Evolutionary conservation across 2,888 invertebrate genomes (phyloP).

Genomic region (Schrankia costaestrigalis): DNA sequence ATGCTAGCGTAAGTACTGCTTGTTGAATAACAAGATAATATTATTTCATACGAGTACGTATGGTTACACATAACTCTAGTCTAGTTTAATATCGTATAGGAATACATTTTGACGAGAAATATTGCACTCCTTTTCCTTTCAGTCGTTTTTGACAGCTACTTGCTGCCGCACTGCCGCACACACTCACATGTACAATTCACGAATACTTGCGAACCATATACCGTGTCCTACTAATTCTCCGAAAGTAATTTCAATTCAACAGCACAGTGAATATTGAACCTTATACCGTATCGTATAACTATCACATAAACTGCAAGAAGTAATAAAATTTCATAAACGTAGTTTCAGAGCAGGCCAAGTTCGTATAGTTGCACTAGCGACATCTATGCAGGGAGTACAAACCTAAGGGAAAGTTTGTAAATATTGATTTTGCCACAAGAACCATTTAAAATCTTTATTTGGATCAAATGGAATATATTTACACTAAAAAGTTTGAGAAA

Average conservation of each 20-base stretch:
- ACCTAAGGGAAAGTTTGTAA: conserved; percentile 10
- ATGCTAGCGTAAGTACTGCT: conserved; percentile 59
- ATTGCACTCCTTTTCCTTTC: conserved; percentile 47
- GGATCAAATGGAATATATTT: no score
- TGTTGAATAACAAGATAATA: conserved; percentile 61
- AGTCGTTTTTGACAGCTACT: conserved; percentile 65
- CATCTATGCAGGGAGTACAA: conserved; percentile 31
- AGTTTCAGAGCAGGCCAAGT: neutral
- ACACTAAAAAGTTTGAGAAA: no score
- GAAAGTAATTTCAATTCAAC: neutral
- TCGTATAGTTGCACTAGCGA: conserved; percentile 22
- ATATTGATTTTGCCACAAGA: conserved; percentile 32
- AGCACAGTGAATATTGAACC: conserved; percentile 9
- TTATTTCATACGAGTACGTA: conserved; percentile 48
- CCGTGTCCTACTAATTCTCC: conserved; percentile 12
- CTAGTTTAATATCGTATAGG: conserved; percentile 48
- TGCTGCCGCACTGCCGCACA: conserved; percentile 47
- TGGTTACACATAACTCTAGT: conserved; percentile 66
- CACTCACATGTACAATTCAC: conserved; percentile 8
- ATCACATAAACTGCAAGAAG: neutral
- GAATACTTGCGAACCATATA: conserved; percentile 8
- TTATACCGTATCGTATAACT: neutral
- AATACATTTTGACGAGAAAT: conserved; percentile 56
- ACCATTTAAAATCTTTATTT: no score
- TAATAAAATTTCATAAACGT: conserved; percentile 1